phyloP scores from a whole-genome alignment of 2,113 vertebrate species.

The Cisticola juncidis region DNA sequence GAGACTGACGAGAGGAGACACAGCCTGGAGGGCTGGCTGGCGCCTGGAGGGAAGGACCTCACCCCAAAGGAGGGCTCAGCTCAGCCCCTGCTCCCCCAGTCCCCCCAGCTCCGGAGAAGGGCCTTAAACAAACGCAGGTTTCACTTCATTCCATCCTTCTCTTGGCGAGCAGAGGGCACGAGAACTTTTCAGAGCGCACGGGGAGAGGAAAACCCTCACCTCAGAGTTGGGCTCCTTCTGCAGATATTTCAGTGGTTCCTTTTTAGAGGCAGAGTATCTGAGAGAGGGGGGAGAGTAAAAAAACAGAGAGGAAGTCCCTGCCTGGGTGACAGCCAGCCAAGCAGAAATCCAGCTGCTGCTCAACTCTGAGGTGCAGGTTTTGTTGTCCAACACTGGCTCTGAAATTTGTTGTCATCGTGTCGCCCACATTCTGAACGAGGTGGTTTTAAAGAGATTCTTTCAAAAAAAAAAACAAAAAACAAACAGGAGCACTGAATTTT shows the following conservation, averaged over 20 bases:
- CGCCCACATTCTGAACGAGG: constrained; percentile 75
- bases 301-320: not conserved
- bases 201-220: constrained; percentile 82
- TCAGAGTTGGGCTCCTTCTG: constrained; percentile 81
- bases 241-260: constrained; percentile 15
- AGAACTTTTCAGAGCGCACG: constrained; percentile 68
- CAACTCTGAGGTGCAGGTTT: constrained; percentile 80
- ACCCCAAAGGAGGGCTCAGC: constrained; percentile 71
- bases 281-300: not conserved
- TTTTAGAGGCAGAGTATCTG: constrained; percentile 58
- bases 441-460: constrained; percentile 75
- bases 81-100: constrained; percentile 79
- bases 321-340: constrained; percentile 28
- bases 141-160: constrained; percentile 78
- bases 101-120: constrained; percentile 68
- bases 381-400: constrained; percentile 75
- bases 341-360: constrained; percentile 41
- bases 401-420: constrained; percentile 69
- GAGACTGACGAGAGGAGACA: constrained; percentile 77
- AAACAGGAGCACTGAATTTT: constrained; percentile 71
- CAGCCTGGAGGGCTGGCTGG: constrained; percentile 71
- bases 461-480: not conserved
- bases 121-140: constrained; percentile 73
- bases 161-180: constrained; percentile 67
- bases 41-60: constrained; percentile 73